Evolutionary conservation across 1,140 invertebrate species (phyloP).

Genomic region (Anoplophora glabripennis): DNA sequence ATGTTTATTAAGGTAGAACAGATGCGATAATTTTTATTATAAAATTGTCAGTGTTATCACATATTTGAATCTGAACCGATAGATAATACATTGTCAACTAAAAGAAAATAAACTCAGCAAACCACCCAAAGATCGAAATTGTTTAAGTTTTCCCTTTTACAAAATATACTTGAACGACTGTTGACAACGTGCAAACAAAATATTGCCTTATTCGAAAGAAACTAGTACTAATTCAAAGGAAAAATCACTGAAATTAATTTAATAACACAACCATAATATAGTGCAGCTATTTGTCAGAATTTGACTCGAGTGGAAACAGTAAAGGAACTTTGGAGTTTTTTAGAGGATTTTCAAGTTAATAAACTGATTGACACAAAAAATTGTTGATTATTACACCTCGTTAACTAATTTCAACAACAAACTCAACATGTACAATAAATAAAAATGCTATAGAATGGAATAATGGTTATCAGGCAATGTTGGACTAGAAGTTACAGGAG

Average conservation of each 20-base stretch:
- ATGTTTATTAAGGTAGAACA: conserved; percentile 32
- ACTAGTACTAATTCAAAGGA: conserved; percentile 11
- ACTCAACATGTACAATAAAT: conserved; percentile 24
- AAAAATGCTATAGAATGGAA: conserved; percentile 32
- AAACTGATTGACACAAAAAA: conserved; percentile 10
- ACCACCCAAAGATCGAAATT: too few relatives aligned
- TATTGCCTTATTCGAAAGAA: conserved; percentile 36
- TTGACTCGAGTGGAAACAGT: conserved; percentile 17
- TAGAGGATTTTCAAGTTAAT: conserved; percentile 17
- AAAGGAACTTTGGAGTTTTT: conserved; percentile 19
- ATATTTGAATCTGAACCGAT: conserved; percentile 25
- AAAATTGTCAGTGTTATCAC: conserved; percentile 44
- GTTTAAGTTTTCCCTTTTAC: too few relatives aligned
- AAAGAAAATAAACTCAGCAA: too few relatives aligned
- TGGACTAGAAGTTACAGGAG: conserved; percentile 45
- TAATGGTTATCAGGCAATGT: conserved; percentile 36
- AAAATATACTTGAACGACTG: conserved; percentile 5
- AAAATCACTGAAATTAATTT: conserved; percentile 20
- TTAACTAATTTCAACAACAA: conserved; percentile 5
- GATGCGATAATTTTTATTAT: conserved; percentile 30
- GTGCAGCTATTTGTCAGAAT: conserved; percentile 21
- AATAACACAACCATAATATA: conserved; percentile 23
- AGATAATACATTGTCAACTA: too few relatives aligned
- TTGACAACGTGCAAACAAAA: conserved; percentile 32
- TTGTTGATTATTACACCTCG: too few relatives aligned